Conservation (phyloP, 2,113 vertebrate species). For the Poeciliopsis retropinna region DNA sequence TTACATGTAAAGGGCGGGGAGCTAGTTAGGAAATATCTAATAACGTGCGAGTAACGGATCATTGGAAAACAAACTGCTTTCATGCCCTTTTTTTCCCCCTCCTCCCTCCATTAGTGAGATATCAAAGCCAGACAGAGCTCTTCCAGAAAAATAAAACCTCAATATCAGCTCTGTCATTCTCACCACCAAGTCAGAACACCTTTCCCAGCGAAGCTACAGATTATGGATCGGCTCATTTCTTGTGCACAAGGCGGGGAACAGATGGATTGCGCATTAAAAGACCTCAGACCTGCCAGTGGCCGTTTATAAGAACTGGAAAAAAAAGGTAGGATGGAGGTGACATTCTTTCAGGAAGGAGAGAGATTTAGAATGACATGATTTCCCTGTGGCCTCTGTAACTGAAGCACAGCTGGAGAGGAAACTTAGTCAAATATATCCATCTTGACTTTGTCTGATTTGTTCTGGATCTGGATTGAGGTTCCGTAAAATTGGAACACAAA, state of each 20-base stretch:
- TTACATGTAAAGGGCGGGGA: constrained; percentile 53
- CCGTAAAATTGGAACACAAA: constrained; percentile 21
- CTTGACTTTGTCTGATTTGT: constrained; percentile 34
- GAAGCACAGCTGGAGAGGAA: constrained; percentile 44
- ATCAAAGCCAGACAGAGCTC: constrained; percentile 33
- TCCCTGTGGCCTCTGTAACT: constrained; percentile 57
- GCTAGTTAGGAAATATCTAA: constrained; percentile 57
- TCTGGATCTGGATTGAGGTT: constrained; percentile 27
- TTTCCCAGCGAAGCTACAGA: constrained; percentile 58
- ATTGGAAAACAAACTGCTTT: constrained; percentile 44
- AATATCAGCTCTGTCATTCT: constrained; percentile 56
- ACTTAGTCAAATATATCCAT: constrained; percentile 50
- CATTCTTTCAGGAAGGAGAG: constrained; percentile 54
- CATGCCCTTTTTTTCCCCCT: constrained; percentile 26
- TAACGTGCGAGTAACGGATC: constrained; percentile 64
- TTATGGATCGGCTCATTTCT: constrained; percentile 70
- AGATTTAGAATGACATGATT: constrained; percentile 66
- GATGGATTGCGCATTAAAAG: constrained; percentile 74
- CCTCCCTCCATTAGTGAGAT: constrained; percentile 20
- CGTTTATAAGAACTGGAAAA: constrained; percentile 54
- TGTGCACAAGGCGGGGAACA: constrained; percentile 58
- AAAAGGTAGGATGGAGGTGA: constrained; percentile 46
- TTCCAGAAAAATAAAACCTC: constrained; percentile 51
- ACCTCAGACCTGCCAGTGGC: constrained; percentile 51
- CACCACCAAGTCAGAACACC: constrained; percentile 31